Percentiles rank a stretch among this genome's conserved stretches.
These are phyloP conservation scores for Diploscapter pachys DNA, from an alignment of 1,140 invertebrate genomes.

Conservation along the genomic window DNA sequence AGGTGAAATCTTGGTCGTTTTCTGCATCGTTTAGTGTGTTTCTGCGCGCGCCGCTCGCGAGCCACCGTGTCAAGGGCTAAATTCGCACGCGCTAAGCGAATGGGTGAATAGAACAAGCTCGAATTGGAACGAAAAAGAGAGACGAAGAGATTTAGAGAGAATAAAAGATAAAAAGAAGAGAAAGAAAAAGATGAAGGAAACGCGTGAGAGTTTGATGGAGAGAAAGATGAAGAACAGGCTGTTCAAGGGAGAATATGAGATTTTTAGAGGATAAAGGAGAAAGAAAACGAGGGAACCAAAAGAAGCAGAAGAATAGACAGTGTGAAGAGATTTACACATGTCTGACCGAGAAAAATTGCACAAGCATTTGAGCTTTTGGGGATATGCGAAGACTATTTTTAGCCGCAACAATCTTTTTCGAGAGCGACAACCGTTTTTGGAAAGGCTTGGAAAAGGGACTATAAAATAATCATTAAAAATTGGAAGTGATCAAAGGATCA, in stretches of 20 bases:
- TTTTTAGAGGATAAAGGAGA: conserved; percentile 13
- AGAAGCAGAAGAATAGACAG: conserved; percentile 16
- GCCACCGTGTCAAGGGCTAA: conserved; percentile 12
- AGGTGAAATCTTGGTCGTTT: too few species aligned
- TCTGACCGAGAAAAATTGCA: conserved; percentile 8
- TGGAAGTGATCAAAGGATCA: background rate
- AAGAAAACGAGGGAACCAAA: conserved; percentile 13
- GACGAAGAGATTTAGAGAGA: conserved; percentile 22
- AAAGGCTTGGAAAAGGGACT: too few species aligned
- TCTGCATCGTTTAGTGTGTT: too few species aligned
- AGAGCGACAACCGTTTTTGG: background rate
- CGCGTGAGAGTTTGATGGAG: background rate
- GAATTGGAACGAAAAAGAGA: background rate
- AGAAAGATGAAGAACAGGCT: conserved; percentile 1
- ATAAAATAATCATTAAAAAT: background rate
- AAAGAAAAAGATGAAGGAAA: background rate
- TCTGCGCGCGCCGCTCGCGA: background rate
- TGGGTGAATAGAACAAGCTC: background rate
- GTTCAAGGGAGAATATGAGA: conserved; percentile 6
- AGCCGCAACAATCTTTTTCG: background rate
- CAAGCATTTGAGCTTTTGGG: conserved; percentile 3
- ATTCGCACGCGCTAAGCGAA: background rate
- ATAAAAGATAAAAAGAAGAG: conserved; percentile 1
- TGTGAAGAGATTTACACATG: conserved; percentile 15
- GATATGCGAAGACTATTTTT: background rate